Conservation (phyloP, 53 echinoderm and acorn worm genomes). For the Paelopatides confundens region DNA sequence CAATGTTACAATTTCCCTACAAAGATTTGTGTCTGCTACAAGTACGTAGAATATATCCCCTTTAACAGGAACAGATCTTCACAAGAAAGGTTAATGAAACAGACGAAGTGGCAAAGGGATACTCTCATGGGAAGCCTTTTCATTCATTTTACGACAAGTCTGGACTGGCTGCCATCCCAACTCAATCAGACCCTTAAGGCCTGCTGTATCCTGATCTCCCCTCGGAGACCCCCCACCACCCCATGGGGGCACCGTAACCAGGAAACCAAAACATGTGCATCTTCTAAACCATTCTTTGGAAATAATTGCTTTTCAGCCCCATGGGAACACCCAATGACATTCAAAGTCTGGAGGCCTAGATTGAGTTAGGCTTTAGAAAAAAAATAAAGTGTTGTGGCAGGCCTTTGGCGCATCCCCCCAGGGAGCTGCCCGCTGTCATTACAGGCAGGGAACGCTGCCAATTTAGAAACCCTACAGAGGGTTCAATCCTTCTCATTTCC, state of each 20-base stretch:
- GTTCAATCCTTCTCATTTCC: conserved; percentile 46
- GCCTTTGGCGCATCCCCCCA: conserved; percentile 25
- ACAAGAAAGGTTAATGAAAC: conserved; percentile 46
- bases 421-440: conserved; percentile 48
- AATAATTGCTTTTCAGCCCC: conserved; percentile 47
- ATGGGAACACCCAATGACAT: conserved; percentile 47
- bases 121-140: conserved; percentile 11
- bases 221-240: conserved; percentile 33
- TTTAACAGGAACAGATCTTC: conserved; percentile 22
- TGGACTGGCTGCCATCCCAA: conserved; percentile 26
- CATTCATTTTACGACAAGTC: conserved; percentile 52
- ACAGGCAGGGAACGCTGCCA: conserved; percentile 45
- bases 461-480: conserved; percentile 49
- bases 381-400: conserved; percentile 46
- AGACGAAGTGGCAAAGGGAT: conserved; percentile 25
- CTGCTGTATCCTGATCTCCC: conserved; percentile 31
- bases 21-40: background rate
- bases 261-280: conserved; percentile 35
- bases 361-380: conserved; percentile 30
- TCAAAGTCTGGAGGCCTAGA: conserved; percentile 54
- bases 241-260: conserved; percentile 36
- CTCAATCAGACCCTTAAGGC: conserved; percentile 51
- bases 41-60: background rate
- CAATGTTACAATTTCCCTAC: too few relatives aligned
- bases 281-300: conserved; percentile 26